Conservation (phyloP, 2,797 vertebrate genomes). For the Champsocephalus gunnari region DNA sequence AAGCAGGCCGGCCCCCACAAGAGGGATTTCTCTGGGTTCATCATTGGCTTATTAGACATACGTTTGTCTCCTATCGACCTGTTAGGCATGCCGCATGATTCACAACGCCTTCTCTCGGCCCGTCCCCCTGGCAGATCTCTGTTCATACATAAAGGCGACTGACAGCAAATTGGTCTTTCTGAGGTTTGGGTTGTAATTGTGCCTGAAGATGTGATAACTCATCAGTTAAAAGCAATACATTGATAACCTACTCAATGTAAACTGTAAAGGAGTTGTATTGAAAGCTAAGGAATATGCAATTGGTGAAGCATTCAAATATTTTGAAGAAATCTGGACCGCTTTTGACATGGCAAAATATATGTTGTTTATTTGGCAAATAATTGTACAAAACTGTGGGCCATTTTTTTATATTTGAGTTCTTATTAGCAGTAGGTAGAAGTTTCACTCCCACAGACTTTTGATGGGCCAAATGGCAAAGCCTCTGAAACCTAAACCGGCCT, state of each 20-base stretch:
- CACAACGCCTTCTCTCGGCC: constrained; percentile 36
- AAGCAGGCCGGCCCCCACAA: constrained; percentile 54
- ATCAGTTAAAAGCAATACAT: constrained; percentile 69
- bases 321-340: constrained; percentile 42
- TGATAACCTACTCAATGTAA: constrained; percentile 58
- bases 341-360: constrained; percentile 42
- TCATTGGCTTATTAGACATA: constrained; percentile 80
- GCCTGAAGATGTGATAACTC: constrained; percentile 74
- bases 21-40: constrained; percentile 71
- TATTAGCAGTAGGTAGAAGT: constrained; percentile 35
- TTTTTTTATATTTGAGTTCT: constrained; percentile 45
- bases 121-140: constrained; percentile 52
- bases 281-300: constrained; percentile 64
- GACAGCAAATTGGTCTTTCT: constrained; percentile 72
- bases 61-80: constrained; percentile 77
- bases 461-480: constrained; percentile 53
- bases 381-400: constrained; percentile 37
- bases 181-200: constrained; percentile 71
- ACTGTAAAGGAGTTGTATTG: constrained; percentile 59
- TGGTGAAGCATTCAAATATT: constrained; percentile 42
- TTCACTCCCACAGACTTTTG: constrained; percentile 32
- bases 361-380: constrained; percentile 56
- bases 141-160: constrained; percentile 66
- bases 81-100: constrained; percentile 48
- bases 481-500: constrained; percentile 34